Conservation (phyloP, 2,113 vertebrate species). For the Pluvialis apricaria region DNA sequence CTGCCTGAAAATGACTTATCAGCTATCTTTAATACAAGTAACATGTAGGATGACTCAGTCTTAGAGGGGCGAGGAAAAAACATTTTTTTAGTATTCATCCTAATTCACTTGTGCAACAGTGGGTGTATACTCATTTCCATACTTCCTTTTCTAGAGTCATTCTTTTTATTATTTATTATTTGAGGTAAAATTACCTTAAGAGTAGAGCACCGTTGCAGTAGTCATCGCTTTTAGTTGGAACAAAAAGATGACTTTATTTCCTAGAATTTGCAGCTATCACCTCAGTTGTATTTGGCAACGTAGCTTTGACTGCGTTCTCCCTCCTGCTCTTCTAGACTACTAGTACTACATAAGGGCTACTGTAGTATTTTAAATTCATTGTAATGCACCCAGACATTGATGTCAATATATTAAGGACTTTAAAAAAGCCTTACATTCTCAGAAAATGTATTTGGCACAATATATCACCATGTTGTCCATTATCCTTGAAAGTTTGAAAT, state of each 20-base stretch:
- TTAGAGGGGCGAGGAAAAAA: background rate
- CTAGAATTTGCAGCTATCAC: background rate
- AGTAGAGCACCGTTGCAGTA: background rate
- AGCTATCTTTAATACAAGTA: background rate
- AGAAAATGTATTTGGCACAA: background rate
- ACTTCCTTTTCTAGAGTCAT: background rate
- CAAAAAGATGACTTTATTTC: background rate
- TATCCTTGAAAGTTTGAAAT: background rate
- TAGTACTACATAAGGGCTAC: background rate
- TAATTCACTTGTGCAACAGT: constrained; percentile 7
- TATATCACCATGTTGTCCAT: background rate
- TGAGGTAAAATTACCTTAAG: background rate
- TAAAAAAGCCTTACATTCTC: background rate
- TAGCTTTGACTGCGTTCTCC: background rate
- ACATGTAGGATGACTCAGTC: background rate
- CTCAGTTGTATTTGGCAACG: background rate
- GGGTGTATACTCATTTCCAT: background rate
- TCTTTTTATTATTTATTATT: background rate
- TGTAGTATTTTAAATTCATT: background rate
- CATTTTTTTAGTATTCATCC: background rate
- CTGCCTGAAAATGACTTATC: background rate
- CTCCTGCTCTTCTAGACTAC: background rate
- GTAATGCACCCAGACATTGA: background rate
- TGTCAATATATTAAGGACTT: background rate
- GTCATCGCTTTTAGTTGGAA: background rate